phyloP scores from a whole-genome alignment of 1,140 invertebrate species.

The Whitmania pigra region DNA sequence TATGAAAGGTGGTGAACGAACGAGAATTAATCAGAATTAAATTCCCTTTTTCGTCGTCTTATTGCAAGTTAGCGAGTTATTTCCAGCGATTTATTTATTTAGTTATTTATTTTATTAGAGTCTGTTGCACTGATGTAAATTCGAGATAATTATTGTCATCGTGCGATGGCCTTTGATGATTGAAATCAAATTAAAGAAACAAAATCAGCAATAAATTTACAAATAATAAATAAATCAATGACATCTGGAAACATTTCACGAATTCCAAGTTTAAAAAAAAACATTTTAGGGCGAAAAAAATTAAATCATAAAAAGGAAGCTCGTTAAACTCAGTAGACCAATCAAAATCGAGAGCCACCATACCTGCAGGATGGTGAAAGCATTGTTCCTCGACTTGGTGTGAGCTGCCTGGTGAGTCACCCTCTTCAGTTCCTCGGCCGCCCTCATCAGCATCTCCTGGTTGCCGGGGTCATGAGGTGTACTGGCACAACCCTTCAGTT shows the following conservation, averaged over 20 bases:
- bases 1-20: neutral
- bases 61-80: no score
- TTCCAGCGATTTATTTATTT: no score
- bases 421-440: conserved; percentile 74
- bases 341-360: neutral
- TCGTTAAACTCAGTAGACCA: neutral
- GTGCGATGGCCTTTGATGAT: no score
- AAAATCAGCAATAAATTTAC: neutral
- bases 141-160: no score
- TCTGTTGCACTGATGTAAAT: no score
- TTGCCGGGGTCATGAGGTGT: conserved; percentile 67
- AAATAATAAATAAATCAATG: neutral
- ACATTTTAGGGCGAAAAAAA: no score
- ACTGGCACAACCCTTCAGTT: conserved; percentile 57
- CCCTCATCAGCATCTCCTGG: conserved; percentile 67
- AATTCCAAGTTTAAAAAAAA: neutral
- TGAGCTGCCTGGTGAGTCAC: conserved; percentile 70
- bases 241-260: neutral
- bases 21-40: neutral
- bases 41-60: no score
- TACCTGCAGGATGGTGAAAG: conserved; percentile 61
- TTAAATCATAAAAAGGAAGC: neutral
- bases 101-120: no score
- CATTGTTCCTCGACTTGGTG: conserved; percentile 63
- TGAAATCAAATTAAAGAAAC: neutral